These are phyloP conservation scores for Muschampia plurimacula DNA, from an alignment of 2,888 invertebrate genomes.

Conservation along the genomic window DNA sequence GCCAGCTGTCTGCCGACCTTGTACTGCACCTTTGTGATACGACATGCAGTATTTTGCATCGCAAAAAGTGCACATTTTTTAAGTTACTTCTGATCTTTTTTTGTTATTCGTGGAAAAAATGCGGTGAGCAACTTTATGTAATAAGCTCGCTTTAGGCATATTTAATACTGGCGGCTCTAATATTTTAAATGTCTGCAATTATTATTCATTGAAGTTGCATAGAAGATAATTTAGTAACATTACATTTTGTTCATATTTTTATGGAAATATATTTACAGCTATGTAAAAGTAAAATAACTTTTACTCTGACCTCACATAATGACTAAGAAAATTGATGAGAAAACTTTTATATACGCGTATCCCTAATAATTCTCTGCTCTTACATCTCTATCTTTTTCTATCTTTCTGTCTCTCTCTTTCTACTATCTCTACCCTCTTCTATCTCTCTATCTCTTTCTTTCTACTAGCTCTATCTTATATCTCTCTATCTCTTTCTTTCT, in stretches of 20 bases:
- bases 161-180: constrained; percentile 47
- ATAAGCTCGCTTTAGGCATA: constrained; percentile 62
- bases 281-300: no score
- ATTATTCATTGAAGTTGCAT: not conserved
- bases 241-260: not conserved
- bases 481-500: no score
- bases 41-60: constrained; percentile 76
- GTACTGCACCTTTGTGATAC: constrained; percentile 77
- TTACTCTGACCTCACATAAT: no score
- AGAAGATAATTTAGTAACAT: not conserved
- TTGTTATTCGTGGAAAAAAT: constrained; percentile 57
- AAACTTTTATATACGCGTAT: no score
- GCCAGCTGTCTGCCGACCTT: constrained; percentile 78
- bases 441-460: no score
- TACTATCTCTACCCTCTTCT: no score
- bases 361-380: no score
- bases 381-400: no score
- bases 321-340: no score
- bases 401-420: no score
- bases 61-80: constrained; percentile 74
- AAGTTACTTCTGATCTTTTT: constrained; percentile 53
- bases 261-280: not conserved
- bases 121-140: constrained; percentile 51
- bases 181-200: constrained; percentile 17
- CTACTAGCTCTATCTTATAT: no score